Evolutionary conservation across 2,888 invertebrate genomes (phyloP), one percentile per base, ranked within the genome.

Genomic region (Polyommatus icarus): DNA sequence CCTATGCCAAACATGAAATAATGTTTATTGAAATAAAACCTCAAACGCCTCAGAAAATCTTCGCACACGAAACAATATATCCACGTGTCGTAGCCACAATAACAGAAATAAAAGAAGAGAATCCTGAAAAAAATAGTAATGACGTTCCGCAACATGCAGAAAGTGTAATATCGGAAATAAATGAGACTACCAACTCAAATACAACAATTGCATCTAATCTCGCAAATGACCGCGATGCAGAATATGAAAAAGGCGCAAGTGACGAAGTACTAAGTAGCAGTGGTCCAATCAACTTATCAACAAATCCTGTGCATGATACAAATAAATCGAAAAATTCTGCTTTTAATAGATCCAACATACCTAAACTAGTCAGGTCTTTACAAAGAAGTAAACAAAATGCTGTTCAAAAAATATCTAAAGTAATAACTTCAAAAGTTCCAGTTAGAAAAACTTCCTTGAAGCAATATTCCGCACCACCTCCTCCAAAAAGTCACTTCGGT

Each of bases 401-500:
- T 57, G 91, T 92, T 77, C 94, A 91, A 86, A 85, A 84, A 75
- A 79, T 85, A 54, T 85, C 90, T 20, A 94, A 92, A 86, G 81
- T 90, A 50, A 83, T 90, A 50, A 84, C 86, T 36, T 93, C 94
- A 15, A 94, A 93, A 84, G 91, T 93, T 6, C 93, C 94, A 6
- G 83, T 93, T 61, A 89, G 94, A 77, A 88, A 89, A 79, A 84
- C 86, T 78, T 92, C 93, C 40, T 76, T 89, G 57, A 93, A 94
- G 81, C 91, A 91, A 80, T 88, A 91, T 80, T 89, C 90, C 77
- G 91, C 92, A 4, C 93, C 93, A 4, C 86, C 89, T n/a, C 93
- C 94, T 36, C 92, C 92, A n/a, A 94, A 92, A 86, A 80, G 87
- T 61, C 91, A 92, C 79, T 94, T 94, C 81, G 91, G 92, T 40